phyloP scores from a whole-genome alignment of 2,113 vertebrate species.

The Nothoprocta perdicaria region DNA sequence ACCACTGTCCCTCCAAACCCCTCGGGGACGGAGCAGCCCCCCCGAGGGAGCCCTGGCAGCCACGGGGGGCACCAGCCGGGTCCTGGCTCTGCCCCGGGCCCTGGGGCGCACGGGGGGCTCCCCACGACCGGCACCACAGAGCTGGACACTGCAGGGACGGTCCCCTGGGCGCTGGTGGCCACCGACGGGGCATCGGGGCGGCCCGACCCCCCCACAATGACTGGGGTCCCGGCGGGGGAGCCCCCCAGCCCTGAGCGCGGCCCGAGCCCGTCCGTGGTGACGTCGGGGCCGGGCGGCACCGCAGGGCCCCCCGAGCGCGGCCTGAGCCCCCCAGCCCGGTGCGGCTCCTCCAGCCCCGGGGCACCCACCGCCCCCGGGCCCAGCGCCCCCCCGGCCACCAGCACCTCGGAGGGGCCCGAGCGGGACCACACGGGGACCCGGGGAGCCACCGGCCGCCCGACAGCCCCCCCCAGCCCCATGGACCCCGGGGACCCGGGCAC shows the following conservation, averaged over 20 bases:
- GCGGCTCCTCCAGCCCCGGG: too few relatives aligned
- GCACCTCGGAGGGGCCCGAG: background rate
- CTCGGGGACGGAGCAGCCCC: accelerated
- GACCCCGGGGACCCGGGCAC: background rate
- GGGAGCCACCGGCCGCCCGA: background rate
- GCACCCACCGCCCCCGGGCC: accelerated
- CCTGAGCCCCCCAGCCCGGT: accelerated
- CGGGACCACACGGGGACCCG: accelerated
- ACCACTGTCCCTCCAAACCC: background rate
- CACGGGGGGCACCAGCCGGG: accelerated
- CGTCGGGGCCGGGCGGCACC: accelerated
- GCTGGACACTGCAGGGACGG: accelerated
- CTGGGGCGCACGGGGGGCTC: background rate
- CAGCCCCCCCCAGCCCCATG: background rate
- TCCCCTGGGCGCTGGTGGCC: accelerated
- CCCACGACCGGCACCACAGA: background rate
- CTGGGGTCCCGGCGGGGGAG: background rate
- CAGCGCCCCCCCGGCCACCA: accelerated
- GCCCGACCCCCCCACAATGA: accelerated
- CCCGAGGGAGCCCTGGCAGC: background rate
- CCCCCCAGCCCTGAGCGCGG: accelerated
- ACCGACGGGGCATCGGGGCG: accelerated
- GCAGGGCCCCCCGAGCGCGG: background rate
- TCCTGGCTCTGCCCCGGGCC: background rate
- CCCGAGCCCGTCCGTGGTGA: accelerated